Percentiles rank a stretch among this genome's conserved stretches.
phyloP scores from a whole-genome alignment of 2,888 invertebrate species.

The Xylota segnis region DNA sequence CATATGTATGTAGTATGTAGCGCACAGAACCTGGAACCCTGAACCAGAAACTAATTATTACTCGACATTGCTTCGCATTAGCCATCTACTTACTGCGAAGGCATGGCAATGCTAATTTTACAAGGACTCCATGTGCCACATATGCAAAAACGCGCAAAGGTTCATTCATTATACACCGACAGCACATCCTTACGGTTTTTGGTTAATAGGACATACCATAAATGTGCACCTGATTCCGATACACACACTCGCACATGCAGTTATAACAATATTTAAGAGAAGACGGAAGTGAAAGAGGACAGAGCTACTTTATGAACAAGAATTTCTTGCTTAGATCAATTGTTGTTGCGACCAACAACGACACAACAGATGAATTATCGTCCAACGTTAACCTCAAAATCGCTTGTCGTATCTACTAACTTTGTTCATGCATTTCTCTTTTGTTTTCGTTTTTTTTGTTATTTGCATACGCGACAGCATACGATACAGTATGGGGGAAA shows the following conservation, averaged over 20 bases:
- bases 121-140: not conserved
- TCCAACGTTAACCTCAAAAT: conserved; percentile 10
- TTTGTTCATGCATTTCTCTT: too few relatives aligned
- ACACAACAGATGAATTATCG: conserved; percentile 16
- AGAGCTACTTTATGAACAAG: not conserved
- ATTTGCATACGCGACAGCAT: too few relatives aligned
- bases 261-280: not conserved
- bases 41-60: conserved; percentile 30
- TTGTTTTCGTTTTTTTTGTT: too few relatives aligned
- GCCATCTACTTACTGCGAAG: conserved; percentile 30
- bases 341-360: not conserved
- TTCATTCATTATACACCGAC: not conserved
- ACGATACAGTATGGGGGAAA: too few relatives aligned
- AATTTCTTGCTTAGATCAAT: not conserved
- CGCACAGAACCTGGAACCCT: not conserved
- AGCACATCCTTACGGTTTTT: not conserved
- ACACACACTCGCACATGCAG: not conserved
- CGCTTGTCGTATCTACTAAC: not conserved
- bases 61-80: conserved; percentile 10
- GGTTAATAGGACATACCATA: conserved; percentile 3
- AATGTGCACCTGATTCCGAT: conserved; percentile 8
- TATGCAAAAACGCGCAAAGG: conserved; percentile 26
- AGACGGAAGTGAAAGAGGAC: not conserved
- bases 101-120: conserved; percentile 32
- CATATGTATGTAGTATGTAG: not conserved